phyloP scores from a whole-genome alignment of 2,888 invertebrate genomes.

The Anarsia innoxiella region DNA sequence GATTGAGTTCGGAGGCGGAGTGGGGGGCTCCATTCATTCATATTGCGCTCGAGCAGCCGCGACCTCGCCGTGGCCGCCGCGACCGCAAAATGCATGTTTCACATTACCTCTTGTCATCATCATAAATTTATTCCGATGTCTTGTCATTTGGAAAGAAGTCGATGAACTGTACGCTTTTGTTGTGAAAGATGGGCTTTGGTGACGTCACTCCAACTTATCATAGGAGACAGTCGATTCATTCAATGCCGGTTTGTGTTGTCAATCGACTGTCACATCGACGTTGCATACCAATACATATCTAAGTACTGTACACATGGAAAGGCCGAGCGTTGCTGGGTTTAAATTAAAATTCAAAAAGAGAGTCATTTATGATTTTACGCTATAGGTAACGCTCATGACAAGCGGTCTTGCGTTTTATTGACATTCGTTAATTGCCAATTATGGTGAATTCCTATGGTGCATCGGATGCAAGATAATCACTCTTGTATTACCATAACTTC shows the following conservation, averaged over 20 bases:
- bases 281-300: no score
- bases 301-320: no score
- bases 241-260: conserved; percentile 29
- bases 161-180: conserved; percentile 45
- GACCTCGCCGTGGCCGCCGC: conserved; percentile 32
- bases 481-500: no score
- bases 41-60: conserved; percentile 50
- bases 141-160: conserved; percentile 36
- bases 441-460: no score
- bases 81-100: conserved; percentile 38
- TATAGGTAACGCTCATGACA: no score
- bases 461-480: no score
- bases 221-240: conserved; percentile 34
- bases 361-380: no score
- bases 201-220: conserved; percentile 21
- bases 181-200: conserved; percentile 29
- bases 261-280: conserved; percentile 35
- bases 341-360: no score
- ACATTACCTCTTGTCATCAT: conserved; percentile 40
- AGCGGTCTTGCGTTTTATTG: no score
- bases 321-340: no score
- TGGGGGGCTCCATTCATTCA: conserved; percentile 51
- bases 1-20: conserved; percentile 41
- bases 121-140: conserved; percentile 40
- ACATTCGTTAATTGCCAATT: no score